These are phyloP conservation scores for Hyperopisus bebe DNA, from an alignment of 2,113 vertebrate species.

Conservation along the genomic window DNA sequence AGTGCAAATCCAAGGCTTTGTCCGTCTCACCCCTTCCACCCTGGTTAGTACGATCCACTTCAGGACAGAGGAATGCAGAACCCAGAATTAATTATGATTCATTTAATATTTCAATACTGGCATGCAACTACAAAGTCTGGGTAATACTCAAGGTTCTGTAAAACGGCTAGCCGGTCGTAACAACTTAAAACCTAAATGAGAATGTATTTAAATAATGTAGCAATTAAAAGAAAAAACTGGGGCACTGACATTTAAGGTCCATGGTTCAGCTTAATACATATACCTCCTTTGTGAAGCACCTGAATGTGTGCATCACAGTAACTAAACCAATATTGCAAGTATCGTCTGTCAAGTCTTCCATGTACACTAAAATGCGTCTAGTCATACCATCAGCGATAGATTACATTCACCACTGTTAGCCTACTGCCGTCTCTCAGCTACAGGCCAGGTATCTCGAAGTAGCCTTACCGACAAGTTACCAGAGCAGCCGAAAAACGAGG, in stretches of 20 bases:
- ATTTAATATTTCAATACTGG: conserved; percentile 67
- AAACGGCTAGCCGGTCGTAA: conserved; percentile 37
- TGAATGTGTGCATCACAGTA: conserved; percentile 48
- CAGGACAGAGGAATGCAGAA: conserved; percentile 52
- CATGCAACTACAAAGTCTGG: conserved; percentile 57
- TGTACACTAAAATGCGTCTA: conserved; percentile 34
- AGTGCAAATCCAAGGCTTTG: conserved; percentile 69
- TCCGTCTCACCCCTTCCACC: conserved; percentile 34
- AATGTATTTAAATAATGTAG: conserved; percentile 28
- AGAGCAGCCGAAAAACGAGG: conserved; percentile 82
- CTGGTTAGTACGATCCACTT: conserved; percentile 49
- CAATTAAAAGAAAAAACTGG: conserved; percentile 19
- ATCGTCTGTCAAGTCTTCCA: conserved; percentile 40
- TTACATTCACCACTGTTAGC: conserved; percentile 56
- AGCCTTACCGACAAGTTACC: conserved; percentile 37
- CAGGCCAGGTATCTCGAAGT: conserved; percentile 34
- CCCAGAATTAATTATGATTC: conserved; percentile 64
- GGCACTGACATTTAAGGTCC: conserved; percentile 61
- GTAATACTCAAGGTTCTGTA: conserved; percentile 62
- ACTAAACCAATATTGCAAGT: conserved; percentile 51
- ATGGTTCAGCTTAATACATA: conserved; percentile 67
- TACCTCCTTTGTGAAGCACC: conserved; percentile 43
- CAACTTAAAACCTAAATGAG: conserved; percentile 50
- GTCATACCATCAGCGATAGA: conserved; percentile 47
- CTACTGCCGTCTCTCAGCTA: conserved; percentile 29